A percentile compares a stretch with the other conserved stretches of the same genome.
These are phyloP conservation scores for Phalloptychus januarius DNA, from an alignment of 2,797 vertebrate genomes.

Conservation along the genomic window DNA sequence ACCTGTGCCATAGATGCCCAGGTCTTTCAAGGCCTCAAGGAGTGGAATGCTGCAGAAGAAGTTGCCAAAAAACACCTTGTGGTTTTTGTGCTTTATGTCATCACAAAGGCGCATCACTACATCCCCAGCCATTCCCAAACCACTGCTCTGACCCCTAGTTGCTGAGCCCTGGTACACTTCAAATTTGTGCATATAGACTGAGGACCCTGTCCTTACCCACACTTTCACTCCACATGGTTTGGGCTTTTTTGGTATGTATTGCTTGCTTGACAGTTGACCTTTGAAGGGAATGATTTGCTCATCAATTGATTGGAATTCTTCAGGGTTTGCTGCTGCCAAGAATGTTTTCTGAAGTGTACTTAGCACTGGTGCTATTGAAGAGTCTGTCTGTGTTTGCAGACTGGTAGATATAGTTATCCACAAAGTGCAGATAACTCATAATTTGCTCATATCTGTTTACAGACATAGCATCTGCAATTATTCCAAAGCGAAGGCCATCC, in stretches of 20 bases:
- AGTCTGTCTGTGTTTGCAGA: not conserved
- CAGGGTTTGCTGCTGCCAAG: not conserved
- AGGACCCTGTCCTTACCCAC: conserved; percentile 7
- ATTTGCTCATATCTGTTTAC: not conserved
- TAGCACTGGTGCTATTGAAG: conserved; percentile 1
- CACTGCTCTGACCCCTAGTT: not conserved
- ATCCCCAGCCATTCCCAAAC: not conserved
- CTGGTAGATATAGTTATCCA: not conserved
- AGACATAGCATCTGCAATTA: no score
- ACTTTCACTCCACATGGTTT: conserved; percentile 23
- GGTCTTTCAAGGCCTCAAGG: not conserved
- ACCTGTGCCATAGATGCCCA: not conserved
- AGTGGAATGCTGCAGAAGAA: not conserved
- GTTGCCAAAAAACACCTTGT: not conserved
- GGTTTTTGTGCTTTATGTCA: conserved; percentile 1
- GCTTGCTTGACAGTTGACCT: not conserved
- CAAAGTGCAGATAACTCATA: not conserved
- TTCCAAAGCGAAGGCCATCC: no score
- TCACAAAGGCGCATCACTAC: not conserved
- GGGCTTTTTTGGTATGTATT: conserved; percentile 14
- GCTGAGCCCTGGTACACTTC: not conserved
- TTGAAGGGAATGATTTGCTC: conserved; percentile 10
- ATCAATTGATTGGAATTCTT: conserved; percentile 7
- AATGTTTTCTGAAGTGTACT: not conserved
- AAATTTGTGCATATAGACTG: not conserved